Evolutionary conservation across 1,140 invertebrate species (phyloP), one percentile per base, ranked within the genome.

Genomic region (Formica exsecta): DNA sequence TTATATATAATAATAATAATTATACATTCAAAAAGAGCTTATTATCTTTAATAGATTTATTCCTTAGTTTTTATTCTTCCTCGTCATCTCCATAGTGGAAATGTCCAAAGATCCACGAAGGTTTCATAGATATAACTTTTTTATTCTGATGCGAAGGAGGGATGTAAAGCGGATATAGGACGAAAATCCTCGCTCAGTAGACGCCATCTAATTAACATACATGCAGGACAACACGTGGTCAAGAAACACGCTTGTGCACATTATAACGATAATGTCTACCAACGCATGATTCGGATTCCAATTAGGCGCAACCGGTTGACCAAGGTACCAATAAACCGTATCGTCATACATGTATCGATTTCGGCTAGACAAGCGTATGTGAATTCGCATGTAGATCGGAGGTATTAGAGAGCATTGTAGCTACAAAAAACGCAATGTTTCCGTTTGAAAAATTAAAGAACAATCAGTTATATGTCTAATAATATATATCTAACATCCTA

Each of bases 301-400:
- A 85, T 85, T 76, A 85, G 41, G 36, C 62, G 68, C 68, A 22
- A 86, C 38, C 81, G 81, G 81, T 87, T 86, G 81, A 87, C 86
- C 81, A 48, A 64, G 83, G 68, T 54, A 65, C 62, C 86, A 76
- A 87, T 87, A 73, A 85, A 68, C 81, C 70, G 61, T 71, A 79
- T 79, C 29, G 41, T 44, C 11, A 74, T 61, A 75, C 48, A 25
- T 13, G 13, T 74, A 85, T 85, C 61, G 81, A 85, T 85, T 70
- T 68, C 83, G 38, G 19, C 59, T 61, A 44, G 29, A 62, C 44
- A 13, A 59, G 19, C 64, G 13, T 73, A 44, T 59, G 19, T 36
- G n/a, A 51, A 22, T 32, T 57, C 36, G 3, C 16, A 70, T 11
- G 19, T 54, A 11, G 51, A 3, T 71, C 6, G 65, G 9, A 19